Base-by-base conservation (phyloP, 2,797 vertebrate genomes). In the Bradypodion ventrale region DNA sequence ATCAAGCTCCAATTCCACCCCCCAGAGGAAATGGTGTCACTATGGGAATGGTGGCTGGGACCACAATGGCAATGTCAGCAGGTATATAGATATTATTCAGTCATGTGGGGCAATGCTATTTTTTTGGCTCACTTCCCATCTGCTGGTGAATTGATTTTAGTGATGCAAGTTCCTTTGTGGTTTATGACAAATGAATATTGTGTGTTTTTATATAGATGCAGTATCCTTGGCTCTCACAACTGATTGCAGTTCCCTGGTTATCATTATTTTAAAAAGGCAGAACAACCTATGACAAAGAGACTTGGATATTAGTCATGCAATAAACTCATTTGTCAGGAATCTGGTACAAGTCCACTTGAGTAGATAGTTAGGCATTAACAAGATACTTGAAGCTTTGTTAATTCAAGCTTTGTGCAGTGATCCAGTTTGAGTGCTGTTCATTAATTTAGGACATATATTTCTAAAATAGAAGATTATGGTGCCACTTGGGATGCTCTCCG, bases 21-120 rank as follows among this genome's bases (percentile, higher is more conserved):
- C 96, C 96, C 1, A 96, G 98, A 87, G 97, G 94, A 82, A 98
- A 96, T 0, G 97, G 98, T 2, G 96, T 99, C 59, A 93, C 98
- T 88, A 98, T 99, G 98, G 98, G 98, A 70, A 98, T 99, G 98
- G 98, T 99, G 88, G 98, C 98, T 73, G 98, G 98, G 93, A 98
- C 98, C 79, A 99, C 98, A 9, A 99, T 99, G 98, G 98, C 98
- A 91, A 99, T 99, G 98, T 99, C 98, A 83, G 98, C 98, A 93
- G 98, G 98, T 99, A 93, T 89, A 96, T 92, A 27, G 25, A 0
- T 12, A 23, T 7, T n/a, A 0, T 0, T 13, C 37, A 62, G 16
- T 65, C 37, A 46, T 46, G 8, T 80, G 12, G 46, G 52, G 32
- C 27, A 37, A 10, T 42, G 16, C 46, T n/a, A 15, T 25, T 79